A percentile compares a stretch with the other conserved stretches of the same genome.
Conservation (phyloP, 2,797 vertebrate species). For the Pelobates cultripes region DNA sequence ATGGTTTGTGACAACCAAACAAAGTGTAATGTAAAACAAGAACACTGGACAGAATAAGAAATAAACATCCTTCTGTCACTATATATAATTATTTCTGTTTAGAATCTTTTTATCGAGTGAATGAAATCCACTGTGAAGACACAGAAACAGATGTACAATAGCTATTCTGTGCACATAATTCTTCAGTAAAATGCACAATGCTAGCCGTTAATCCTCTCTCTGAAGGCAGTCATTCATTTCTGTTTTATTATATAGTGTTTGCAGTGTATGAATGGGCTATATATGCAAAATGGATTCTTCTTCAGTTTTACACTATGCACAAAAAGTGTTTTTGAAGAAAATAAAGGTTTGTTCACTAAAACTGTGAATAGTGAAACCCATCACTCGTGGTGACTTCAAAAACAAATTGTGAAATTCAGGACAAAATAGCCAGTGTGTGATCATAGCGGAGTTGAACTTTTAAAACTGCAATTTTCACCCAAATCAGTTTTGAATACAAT, state of each 20-base stretch:
- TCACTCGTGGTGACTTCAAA: too few species aligned
- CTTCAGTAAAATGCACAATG: background rate
- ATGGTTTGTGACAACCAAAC: background rate
- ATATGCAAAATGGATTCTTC: background rate
- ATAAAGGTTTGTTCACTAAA: background rate
- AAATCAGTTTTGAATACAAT: too few species aligned
- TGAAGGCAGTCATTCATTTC: constrained; percentile 2
- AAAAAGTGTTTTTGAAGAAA: background rate
- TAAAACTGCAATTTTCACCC: too few species aligned
- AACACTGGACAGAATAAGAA: background rate
- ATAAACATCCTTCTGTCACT: too few species aligned
- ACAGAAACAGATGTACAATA: constrained; percentile 27
- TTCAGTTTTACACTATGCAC: background rate
- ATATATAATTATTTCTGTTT: background rate
- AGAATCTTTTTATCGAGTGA: background rate
- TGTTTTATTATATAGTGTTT: background rate
- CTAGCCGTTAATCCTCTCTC: background rate
- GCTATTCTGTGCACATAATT: background rate
- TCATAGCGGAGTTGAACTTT: too few species aligned
- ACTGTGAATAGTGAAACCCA: too few species aligned
- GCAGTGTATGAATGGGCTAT: background rate
- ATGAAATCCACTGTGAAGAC: constrained; percentile 35
- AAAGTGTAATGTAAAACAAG: background rate
- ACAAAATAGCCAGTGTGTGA: too few species aligned
- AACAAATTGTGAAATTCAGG: too few species aligned